Evolutionary conservation across 2,113 vertebrate species (phyloP), one percentile per base, ranked within the genome.

Genomic region (Macaca nemestrina): DNA sequence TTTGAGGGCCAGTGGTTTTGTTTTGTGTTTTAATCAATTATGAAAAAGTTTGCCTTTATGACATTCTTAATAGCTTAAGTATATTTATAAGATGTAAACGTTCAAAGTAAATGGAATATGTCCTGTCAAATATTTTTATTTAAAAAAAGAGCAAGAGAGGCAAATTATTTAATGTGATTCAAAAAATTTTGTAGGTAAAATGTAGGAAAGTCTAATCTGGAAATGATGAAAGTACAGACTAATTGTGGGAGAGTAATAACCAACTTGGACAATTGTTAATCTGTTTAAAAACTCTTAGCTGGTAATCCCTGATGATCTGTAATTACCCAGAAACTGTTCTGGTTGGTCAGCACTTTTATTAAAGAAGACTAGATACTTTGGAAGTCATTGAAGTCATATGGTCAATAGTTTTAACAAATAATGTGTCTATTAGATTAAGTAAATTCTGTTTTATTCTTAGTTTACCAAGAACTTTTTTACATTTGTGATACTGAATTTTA

Each of bases 261-360:
- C 96, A 90, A 92, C 88, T 98, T 97, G 95, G 91, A 98, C 67
- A 96, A 76, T 96, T 88, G 95, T 96, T 96, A 97, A 96, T 93
- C 97, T 96, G 82, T 94, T 98, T 98, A 98, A 98, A 98, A 98
- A 98, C 94, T 98, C 96, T 93, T 98, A 97, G 87, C 97, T 98
- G 93, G 93, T 98, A 98, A 98, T 97, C 96, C 85, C 88, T 98
- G 61, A 75, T 94, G 94, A 68, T 97, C 94, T 90, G 95, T 97
- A 93, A 81, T 96, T 97, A 97, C 97, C 75, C 95, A 98, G 96
- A 97, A 98, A 97, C 87, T 96, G 82, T 97, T 97, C 91, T 88
- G 75, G 94, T 89, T 98, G 94, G 98, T 98, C 93, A 97, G 93
- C 92, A 94, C 93, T 98, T 95, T 94, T 98, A 88, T 94, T 96